Evolutionary conservation across 2,797 vertebrate species (phyloP).

Genomic region (Manis javanica): DNA sequence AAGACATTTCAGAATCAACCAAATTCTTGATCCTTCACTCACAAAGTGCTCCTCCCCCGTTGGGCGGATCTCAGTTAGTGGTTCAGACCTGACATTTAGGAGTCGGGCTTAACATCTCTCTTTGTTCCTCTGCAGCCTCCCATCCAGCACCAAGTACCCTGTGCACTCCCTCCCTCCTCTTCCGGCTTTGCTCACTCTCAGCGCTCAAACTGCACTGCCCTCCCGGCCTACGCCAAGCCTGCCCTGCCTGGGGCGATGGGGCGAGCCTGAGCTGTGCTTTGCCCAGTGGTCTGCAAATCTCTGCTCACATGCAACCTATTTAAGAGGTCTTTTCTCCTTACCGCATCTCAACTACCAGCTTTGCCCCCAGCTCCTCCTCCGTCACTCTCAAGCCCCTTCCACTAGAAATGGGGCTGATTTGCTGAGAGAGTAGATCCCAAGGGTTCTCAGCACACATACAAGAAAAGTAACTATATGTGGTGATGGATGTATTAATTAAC

Average conservation of each 20-base stretch:
- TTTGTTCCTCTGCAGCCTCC: no score
- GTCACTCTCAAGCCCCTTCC: not conserved
- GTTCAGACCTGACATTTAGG: not conserved
- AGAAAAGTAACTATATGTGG: not conserved
- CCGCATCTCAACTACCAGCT: not conserved
- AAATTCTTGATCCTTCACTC: not conserved
- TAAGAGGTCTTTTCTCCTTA: not conserved
- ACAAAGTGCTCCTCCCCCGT: not conserved
- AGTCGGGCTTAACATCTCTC: not conserved
- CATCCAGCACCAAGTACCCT: not conserved
- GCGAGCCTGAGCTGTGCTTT: not conserved
- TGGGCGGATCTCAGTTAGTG: not conserved
- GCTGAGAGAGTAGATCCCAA: not conserved
- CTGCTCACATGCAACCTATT: not conserved
- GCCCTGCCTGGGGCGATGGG: not conserved
- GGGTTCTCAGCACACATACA: not conserved
- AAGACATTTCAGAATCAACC: not conserved
- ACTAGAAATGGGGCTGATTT: not conserved
- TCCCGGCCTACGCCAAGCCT: not conserved
- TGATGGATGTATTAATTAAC: not conserved
- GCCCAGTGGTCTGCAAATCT: not conserved
- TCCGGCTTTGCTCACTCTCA: not conserved
- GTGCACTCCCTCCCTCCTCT: not conserved
- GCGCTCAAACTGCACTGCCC: no score
- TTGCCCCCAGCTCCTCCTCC: not conserved